These are phyloP conservation scores for Rhinopomastus cyanomelas DNA, from an alignment of 2,113 vertebrate species.

Conservation along the genomic window DNA sequence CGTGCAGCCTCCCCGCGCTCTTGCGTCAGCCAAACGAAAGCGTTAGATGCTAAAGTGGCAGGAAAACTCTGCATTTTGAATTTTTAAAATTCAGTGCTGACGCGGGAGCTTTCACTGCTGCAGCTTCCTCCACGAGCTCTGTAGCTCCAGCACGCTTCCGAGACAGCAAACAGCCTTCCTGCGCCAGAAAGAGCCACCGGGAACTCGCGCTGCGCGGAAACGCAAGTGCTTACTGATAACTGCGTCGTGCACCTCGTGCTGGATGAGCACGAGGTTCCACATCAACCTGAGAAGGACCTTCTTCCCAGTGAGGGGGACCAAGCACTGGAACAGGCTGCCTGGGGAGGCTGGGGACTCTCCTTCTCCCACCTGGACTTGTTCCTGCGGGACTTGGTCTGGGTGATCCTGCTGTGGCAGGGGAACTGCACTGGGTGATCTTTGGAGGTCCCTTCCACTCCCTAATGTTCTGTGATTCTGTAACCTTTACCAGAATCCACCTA, in stretches of 20 bases:
- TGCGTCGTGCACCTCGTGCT: accelerated
- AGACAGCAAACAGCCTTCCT: background rate
- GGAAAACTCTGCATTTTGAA: background rate
- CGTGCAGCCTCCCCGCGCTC: background rate
- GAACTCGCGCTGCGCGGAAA: background rate
- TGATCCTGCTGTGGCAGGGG: too few species aligned
- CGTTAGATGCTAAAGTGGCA: background rate
- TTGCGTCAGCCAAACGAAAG: background rate
- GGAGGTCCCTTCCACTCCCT: too few species aligned
- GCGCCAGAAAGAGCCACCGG: background rate
- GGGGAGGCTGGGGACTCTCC: too few species aligned
- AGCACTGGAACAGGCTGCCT: too few species aligned
- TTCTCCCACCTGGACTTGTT: too few species aligned
- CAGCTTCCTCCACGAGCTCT: background rate
- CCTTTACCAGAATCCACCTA: background rate
- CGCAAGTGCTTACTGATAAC: background rate
- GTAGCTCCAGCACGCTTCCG: background rate
- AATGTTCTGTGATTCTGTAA: too few species aligned
- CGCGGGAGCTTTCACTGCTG: background rate
- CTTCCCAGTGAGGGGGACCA: too few species aligned
- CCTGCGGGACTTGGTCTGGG: too few species aligned
- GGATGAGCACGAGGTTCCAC: too few species aligned
- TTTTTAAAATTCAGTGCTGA: background rate
- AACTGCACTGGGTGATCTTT: too few species aligned
- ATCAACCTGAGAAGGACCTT: too few species aligned